phyloP scores from a whole-genome alignment of 2,888 invertebrate genomes.

The Trilocha varians region DNA sequence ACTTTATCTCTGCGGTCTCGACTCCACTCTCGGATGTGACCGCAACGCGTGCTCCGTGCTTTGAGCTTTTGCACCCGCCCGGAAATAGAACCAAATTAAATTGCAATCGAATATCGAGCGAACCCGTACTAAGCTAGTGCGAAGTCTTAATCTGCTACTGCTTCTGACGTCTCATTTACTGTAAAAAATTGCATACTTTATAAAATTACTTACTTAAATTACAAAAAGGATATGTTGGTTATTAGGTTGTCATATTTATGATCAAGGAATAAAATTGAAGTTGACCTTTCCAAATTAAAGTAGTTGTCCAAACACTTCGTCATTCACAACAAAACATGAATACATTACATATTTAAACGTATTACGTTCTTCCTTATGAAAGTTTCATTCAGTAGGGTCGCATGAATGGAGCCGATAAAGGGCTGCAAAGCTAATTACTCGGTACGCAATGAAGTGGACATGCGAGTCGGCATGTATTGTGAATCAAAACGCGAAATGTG shows the following conservation, averaged over 20 bases:
- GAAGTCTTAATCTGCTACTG: background rate
- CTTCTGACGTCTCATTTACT: background rate
- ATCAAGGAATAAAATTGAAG: too few species aligned
- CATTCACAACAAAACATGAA: too few species aligned
- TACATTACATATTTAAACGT: background rate
- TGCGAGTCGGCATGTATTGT: constrained; percentile 19
- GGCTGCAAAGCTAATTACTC: constrained; percentile 57
- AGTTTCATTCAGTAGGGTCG: constrained; percentile 46
- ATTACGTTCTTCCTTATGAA: constrained; percentile 10
- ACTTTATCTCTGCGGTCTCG: constrained; percentile 31
- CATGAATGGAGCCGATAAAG: constrained; percentile 56
- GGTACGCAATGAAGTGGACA: constrained; percentile 41
- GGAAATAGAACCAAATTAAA: constrained; percentile 16
- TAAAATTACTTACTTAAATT: too few species aligned
- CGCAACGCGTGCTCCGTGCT: constrained; percentile 26
- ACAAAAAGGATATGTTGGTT: too few species aligned
- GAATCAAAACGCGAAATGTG: background rate
- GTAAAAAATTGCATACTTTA: too few species aligned
- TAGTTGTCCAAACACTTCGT: too few species aligned
- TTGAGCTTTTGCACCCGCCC: constrained; percentile 20
- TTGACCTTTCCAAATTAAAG: too few species aligned
- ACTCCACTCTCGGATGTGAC: constrained; percentile 22
- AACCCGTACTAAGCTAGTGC: background rate
- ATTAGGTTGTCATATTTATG: too few species aligned
- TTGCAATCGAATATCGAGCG: constrained; percentile 1